Evolutionary conservation across 2,113 vertebrate genomes (phyloP).

Genomic region (Ia io): DNA sequence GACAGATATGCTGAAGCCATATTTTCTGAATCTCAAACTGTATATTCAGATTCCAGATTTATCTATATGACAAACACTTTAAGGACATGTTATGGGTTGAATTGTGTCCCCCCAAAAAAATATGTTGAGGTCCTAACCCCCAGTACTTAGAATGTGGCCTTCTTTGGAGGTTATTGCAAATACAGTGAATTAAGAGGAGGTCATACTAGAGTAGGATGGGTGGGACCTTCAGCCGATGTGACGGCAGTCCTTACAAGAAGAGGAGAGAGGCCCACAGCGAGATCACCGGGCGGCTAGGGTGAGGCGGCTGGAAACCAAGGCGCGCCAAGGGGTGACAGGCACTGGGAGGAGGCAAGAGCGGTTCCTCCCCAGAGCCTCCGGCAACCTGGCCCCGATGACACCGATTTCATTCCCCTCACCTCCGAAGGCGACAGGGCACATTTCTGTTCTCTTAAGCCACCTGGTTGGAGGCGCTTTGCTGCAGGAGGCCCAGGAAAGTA

Average conservation of each 20-base stretch:
- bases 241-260: not conserved
- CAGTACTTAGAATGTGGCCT: not conserved
- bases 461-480: not conserved
- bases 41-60: not conserved
- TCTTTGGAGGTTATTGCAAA: not conserved
- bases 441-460: not conserved
- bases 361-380: not conserved
- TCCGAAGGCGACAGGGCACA: not conserved
- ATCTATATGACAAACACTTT: not conserved
- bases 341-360: not conserved
- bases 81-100: not conserved
- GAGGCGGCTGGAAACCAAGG: not conserved
- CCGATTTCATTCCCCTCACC: not conserved
- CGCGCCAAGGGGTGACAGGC: fast-evolving
- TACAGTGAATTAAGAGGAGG: not conserved
- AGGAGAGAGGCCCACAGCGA: not conserved
- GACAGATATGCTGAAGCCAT: not conserved
- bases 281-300: fast-evolving
- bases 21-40: conserved; percentile 21
- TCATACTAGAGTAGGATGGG: not conserved
- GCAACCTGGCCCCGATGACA: fast-evolving
- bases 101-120: not conserved
- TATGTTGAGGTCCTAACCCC: not conserved
- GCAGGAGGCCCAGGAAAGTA: not conserved
- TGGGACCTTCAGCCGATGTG: not conserved